phyloP scores from a whole-genome alignment of 2,797 vertebrate species.

The Australoheros facetus region DNA sequence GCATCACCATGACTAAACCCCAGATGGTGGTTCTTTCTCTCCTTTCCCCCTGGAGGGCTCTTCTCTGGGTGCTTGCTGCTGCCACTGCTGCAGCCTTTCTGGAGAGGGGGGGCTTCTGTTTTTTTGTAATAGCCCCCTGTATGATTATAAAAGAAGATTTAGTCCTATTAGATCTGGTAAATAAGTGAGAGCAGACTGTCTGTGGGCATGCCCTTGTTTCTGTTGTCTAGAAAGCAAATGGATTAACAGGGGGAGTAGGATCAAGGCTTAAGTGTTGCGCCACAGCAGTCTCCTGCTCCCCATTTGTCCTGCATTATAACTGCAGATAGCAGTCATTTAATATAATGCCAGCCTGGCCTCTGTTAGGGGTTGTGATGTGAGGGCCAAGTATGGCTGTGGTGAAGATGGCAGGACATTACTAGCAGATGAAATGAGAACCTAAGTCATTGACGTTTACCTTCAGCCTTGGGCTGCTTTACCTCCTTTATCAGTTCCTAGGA shows the following conservation, averaged over 20 bases:
- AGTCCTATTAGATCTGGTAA: constrained; percentile 75
- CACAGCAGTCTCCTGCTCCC: constrained; percentile 30
- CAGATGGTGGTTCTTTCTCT: constrained; percentile 85
- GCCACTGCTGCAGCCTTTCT: constrained; percentile 46
- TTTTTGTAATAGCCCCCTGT: constrained; percentile 30
- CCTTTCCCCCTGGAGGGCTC: constrained; percentile 77
- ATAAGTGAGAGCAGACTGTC: constrained; percentile 64
- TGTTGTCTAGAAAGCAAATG: constrained; percentile 73
- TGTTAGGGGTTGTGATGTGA: constrained; percentile 39
- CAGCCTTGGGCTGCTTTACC: constrained; percentile 23
- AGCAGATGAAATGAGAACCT: background rate
- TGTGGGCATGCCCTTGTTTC: constrained; percentile 62
- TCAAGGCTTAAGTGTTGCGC: constrained; percentile 55
- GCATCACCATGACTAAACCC: constrained; percentile 86
- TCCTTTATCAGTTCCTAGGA: constrained; percentile 13
- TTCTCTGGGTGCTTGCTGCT: constrained; percentile 71
- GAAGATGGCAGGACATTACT: constrained; percentile 6
- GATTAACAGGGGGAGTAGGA: constrained; percentile 63
- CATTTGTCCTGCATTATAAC: constrained; percentile 34
- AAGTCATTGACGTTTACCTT: constrained; percentile 42
- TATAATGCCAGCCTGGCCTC: constrained; percentile 25
- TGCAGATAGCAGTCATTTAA: constrained; percentile 22
- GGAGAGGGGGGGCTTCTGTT: constrained; percentile 56
- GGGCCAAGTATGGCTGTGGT: background rate
- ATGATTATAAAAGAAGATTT: constrained; percentile 79